These are phyloP conservation scores for Cataglyphis livida DNA, from an alignment of 2,888 invertebrate genomes.

Conservation along the genomic window DNA sequence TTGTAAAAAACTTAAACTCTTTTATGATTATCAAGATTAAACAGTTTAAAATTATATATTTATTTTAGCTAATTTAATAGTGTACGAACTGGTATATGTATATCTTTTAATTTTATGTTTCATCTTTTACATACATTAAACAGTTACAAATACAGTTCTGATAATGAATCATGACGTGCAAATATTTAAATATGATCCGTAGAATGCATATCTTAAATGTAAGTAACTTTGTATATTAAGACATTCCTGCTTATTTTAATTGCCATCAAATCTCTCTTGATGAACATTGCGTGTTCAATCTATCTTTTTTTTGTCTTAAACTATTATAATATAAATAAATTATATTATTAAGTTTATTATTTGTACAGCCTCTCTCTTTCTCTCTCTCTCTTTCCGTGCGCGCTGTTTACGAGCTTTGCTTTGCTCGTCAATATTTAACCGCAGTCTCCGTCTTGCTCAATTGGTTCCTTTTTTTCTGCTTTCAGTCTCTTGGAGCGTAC, in stretches of 20 bases:
- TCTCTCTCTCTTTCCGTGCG: no score
- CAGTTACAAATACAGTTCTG: background rate
- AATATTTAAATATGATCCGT: background rate
- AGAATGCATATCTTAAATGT: background rate
- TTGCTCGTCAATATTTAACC: slow-evolving; percentile 9
- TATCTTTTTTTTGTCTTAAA: background rate
- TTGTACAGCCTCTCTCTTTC: background rate
- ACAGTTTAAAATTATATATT: background rate
- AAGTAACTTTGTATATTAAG: background rate
- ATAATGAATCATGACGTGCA: background rate
- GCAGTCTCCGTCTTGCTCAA: background rate
- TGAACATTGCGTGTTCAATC: background rate
- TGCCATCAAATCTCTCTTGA: background rate
- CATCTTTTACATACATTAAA: background rate
- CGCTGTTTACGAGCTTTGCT: background rate
- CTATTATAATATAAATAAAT: background rate
- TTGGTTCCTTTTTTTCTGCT: slow-evolving; percentile 46
- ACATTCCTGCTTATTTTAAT: background rate
- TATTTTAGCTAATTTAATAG: background rate
- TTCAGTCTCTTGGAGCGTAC: slow-evolving; percentile 46
- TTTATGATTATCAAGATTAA: background rate
- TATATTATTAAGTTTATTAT: background rate
- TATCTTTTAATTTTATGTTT: background rate
- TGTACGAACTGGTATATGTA: background rate
- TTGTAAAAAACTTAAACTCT: background rate